Percentiles rank a stretch among this genome's conserved stretches.
These are phyloP conservation scores for Myotis pilosus DNA, from an alignment of 2,797 vertebrate species.

Conservation along the genomic window DNA sequence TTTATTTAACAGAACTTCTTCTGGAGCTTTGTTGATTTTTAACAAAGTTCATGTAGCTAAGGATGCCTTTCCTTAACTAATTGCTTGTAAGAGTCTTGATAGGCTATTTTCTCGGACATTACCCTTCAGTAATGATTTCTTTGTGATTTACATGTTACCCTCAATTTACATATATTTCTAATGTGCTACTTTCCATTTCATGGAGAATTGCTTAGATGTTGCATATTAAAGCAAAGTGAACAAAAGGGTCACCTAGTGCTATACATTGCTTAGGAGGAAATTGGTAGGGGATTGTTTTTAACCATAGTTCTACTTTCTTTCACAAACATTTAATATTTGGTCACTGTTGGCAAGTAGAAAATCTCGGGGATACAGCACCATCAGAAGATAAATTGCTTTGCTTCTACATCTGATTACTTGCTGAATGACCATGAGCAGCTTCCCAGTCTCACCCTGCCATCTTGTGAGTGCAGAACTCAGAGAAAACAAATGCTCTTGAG, in stretches of 20 bases:
- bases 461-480: not conserved
- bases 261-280: not conserved
- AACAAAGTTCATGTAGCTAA: constrained; percentile 14
- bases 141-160: constrained; percentile 59
- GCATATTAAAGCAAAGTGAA: constrained; percentile 19
- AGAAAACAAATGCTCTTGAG: constrained; percentile 41
- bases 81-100: constrained; percentile 49
- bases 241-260: not conserved
- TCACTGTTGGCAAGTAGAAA: constrained; percentile 57
- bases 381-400: constrained; percentile 40
- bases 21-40: not conserved
- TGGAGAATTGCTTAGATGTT: not conserved
- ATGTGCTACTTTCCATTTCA: constrained; percentile 30
- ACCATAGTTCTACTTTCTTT: constrained; percentile 17
- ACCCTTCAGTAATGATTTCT: constrained; percentile 55
- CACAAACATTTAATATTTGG: constrained; percentile 37
- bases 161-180: constrained; percentile 50
- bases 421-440: constrained; percentile 38
- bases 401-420: constrained; percentile 43
- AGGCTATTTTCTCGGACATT: constrained; percentile 56
- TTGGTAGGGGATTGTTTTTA: not conserved
- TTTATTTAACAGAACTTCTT: not conserved
- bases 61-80: constrained; percentile 48
- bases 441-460: constrained; percentile 22
- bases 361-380: not conserved